Base-by-base conservation (phyloP, 2,888 invertebrate genomes). In the Mycogona germanica region DNA sequence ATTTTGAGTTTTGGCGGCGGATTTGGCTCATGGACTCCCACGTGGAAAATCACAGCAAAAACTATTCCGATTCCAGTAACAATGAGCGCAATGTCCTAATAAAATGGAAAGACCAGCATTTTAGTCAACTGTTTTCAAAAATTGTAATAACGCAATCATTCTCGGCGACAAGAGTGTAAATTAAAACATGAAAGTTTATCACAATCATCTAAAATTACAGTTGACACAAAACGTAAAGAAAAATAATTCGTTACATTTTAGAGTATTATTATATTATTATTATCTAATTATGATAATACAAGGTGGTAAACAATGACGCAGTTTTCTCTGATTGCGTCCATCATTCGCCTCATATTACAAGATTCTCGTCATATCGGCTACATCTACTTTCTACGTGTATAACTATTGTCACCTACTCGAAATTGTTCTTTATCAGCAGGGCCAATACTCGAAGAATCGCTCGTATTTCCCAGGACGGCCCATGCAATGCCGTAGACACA, bases 401-500 rank as follows among this genome's bases (percentile, higher is more conserved):
- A n/a, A n/a, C n/a, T n/a, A n/a, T n/a, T n/a, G n/a, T 14, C 12
- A 4, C 21, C 26, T 48, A 53, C 53, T 29, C 41, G 38, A 29
- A 53, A 53, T 19, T 26, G 14, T 14, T 38, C 41, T 59, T 45
- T 48, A 40, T 51, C 51, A 7, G 28, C 52, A 3, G 46, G 38
- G 2, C 57, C 56, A 17, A 51, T 45, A 1, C 42, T 46, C 9
- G 49, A 45, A 29, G 51, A 28, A 17, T 57, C 59, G n/a, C 25
- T n/a, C 12, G 51, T 63, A 12, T 62, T 35, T 6, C 64, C 68
- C 53, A 87, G 69, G 50, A 84, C 76, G 38, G 78, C 68, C 84
- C 85, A 87, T 12, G 87, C 82, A 41, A 84, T 75, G 28, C 81
- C 70, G 68, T 88, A 93, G 2, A 92, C 85, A 62, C 84, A 75